Base-by-base conservation (phyloP, 2,797 vertebrate genomes). In the Anguilla obscura region DNA sequence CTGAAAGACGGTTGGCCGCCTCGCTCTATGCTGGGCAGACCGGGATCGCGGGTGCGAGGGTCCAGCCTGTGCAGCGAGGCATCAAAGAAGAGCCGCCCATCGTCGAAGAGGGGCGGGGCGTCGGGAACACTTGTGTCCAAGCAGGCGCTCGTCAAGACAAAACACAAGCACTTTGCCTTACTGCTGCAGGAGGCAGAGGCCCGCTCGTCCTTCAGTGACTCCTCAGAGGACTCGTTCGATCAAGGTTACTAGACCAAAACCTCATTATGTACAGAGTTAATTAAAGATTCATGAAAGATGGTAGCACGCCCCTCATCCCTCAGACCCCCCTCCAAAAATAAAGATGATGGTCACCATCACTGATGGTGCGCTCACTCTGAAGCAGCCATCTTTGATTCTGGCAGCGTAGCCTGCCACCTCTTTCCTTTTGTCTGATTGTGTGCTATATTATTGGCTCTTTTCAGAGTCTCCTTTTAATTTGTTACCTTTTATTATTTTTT, bases 221-320 rank as follows among this genome's bases (percentile, higher is more conserved):
- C 98, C 91, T 99, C 98, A 69, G 98, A 98, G 95, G 98, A 99
- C 97, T 99, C 98, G 87, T 98, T 98, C 88, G 97, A 99, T 95
- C 98, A 99, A 99, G 98, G 98, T 99, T 99, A 98, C 96, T 98
- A 97, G 96, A 60, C 74, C 85, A 69, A 84, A 79, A 60, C 79
- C 60, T 71, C 50, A 18, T 40, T 84, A 63, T 86, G 85, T 88
- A 86, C 74, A 83, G 58, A 88, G 69, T 86, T 66, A 86, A 83
- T 54, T 45, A 88, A 88, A 84, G 71, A 86, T 56, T 66, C 82
- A 69, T 54, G 27, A 88, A 88, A 71, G 71, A 86, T 58, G 40
- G 74, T 86, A 52, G 56, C 45, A 7, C 45, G 40, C 21, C 60
- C 14, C 58, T 16, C 60, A 54, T 21, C 84, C n/a, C 52, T 58